Conservation (phyloP, 2,113 vertebrate genomes). For the Galeopterus variegatus region DNA sequence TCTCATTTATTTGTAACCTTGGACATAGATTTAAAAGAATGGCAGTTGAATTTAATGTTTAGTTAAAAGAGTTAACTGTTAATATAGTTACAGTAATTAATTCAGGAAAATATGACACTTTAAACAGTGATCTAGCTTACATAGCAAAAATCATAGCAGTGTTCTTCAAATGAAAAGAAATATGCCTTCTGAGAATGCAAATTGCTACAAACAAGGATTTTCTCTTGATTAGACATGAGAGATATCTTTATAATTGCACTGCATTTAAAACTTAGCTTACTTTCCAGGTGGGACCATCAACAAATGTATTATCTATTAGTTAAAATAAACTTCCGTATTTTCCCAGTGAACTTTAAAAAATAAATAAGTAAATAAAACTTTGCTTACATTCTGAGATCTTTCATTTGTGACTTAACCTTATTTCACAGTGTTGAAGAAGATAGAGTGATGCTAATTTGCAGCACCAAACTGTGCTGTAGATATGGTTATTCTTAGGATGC, state of each 20-base stretch:
- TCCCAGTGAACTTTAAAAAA: no score
- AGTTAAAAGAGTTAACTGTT: background rate
- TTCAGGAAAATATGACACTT: background rate
- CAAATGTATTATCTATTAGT: no score
- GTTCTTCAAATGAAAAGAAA: background rate
- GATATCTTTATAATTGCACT: background rate
- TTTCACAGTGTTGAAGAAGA: background rate
- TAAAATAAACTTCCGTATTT: no score
- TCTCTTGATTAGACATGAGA: background rate
- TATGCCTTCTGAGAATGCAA: background rate
- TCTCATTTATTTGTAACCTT: background rate
- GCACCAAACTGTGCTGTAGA: background rate
- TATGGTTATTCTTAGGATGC: background rate
- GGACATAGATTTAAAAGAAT: background rate
- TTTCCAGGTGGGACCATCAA: background rate
- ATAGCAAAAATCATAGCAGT: background rate
- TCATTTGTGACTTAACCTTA: background rate
- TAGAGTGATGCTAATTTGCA: background rate
- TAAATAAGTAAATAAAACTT: background rate
- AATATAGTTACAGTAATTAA: background rate
- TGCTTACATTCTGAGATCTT: background rate
- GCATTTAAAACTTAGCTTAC: background rate
- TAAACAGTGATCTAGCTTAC: background rate
- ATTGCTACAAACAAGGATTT: background rate
- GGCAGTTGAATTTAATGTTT: background rate